phyloP scores from a whole-genome alignment of 2,888 invertebrate species.

The Auanema freiburgensis region DNA sequence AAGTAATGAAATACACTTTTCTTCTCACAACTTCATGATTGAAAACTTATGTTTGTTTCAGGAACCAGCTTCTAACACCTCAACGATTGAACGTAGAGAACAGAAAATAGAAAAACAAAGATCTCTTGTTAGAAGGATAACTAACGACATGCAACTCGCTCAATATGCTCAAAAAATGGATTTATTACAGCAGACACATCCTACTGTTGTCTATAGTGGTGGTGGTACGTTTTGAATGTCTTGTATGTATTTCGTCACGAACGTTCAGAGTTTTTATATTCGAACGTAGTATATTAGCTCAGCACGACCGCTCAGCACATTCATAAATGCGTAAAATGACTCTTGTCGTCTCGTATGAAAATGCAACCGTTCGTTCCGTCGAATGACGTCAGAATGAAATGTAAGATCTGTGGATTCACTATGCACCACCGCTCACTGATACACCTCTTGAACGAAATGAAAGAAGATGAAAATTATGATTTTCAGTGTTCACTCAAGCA shows the following conservation, averaged over 20 bases:
- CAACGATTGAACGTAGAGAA: conserved; percentile 34
- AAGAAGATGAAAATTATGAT: not conserved
- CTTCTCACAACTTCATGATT: not conserved
- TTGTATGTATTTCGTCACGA: no score
- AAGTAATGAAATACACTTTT: conserved; percentile 12
- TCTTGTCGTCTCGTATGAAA: no score
- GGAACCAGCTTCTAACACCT: conserved; percentile 39
- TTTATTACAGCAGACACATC: conserved; percentile 26
- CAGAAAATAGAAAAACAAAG: conserved; percentile 33
- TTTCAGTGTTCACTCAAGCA: conserved; percentile 37
- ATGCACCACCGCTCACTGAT: no score
- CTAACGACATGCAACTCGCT: conserved; percentile 46
- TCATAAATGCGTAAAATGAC: no score
- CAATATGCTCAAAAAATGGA: conserved; percentile 47
- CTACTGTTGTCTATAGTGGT: conserved; percentile 1
- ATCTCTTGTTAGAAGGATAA: conserved; percentile 38
- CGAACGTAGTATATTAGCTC: no score
- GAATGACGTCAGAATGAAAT: no score
- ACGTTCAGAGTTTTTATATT: no score
- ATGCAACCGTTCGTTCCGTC: no score
- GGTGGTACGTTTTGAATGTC: not conserved
- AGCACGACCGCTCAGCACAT: no score
- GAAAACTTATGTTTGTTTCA: conserved; percentile 3
- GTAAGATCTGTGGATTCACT: no score
- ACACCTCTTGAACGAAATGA: no score